A percentile compares a stretch with the other conserved stretches of the same genome.
Conservation (phyloP, 2,113 vertebrate genomes). For the Cinclus mexicanus region DNA sequence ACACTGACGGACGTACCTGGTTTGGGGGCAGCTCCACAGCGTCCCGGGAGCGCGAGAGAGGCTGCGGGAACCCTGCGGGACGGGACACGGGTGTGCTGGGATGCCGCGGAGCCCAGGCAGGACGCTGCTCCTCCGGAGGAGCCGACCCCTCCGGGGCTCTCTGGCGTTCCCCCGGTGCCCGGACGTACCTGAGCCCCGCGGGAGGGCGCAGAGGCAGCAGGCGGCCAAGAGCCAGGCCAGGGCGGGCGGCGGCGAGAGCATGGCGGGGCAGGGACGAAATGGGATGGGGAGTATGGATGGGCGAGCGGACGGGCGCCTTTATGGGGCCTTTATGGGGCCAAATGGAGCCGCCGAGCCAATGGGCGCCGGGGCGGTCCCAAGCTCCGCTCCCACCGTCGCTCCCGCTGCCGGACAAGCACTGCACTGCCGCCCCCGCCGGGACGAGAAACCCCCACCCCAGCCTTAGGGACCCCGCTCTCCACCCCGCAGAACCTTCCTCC, state of each 20-base stretch:
- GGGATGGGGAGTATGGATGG: fast-evolving
- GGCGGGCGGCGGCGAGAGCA: neutral
- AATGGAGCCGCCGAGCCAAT: neutral
- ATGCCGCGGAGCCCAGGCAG: neutral
- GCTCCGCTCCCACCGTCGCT: neutral
- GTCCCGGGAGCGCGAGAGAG: neutral
- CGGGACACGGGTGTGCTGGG: neutral
- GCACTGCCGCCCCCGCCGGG: neutral
- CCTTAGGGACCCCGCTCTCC: fast-evolving
- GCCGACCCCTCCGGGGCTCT: neutral
- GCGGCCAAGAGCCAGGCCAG: conserved; percentile 38
- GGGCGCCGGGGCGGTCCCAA: neutral
- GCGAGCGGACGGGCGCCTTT: neutral
- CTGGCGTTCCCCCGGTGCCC: neutral
- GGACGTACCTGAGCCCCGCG: conserved; percentile 36
- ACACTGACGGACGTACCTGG: neutral
- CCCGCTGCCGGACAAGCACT: neutral
- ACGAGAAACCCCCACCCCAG: neutral
- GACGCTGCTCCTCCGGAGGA: neutral
- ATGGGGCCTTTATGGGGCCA: conserved; percentile 22
- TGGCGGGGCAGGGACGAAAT: neutral
- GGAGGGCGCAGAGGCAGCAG: conserved; percentile 46
- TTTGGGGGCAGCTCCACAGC: conserved; percentile 11
- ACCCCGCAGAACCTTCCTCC: neutral
- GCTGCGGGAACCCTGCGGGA: conserved; percentile 59